Evolutionary conservation across 2,797 vertebrate genomes (phyloP).

Genomic region (Huso huso): DNA sequence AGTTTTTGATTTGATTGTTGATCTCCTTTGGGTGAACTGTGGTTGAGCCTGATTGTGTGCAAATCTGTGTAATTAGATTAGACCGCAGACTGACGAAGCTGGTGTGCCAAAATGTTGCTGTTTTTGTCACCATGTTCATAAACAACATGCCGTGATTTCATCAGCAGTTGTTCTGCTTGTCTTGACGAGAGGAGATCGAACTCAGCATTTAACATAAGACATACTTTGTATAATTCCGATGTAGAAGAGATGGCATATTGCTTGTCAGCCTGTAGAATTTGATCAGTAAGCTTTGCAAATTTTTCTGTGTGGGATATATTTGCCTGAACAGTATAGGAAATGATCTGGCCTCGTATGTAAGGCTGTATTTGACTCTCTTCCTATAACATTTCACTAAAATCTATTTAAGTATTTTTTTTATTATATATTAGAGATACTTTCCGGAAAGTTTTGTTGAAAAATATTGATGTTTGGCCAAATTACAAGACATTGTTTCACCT

Average conservation of each 20-base stretch:
- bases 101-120: background rate
- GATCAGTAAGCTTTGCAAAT: background rate
- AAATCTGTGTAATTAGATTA: background rate
- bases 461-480: too few relatives aligned
- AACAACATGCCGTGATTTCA: background rate
- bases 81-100: background rate
- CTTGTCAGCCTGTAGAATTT: background rate
- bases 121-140: background rate
- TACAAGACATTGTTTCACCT: too few relatives aligned
- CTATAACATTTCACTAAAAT: too few relatives aligned
- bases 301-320: background rate
- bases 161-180: background rate
- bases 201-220: too few relatives aligned
- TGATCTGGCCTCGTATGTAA: background rate
- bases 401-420: too few relatives aligned
- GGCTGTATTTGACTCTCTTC: background rate
- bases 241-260: background rate
- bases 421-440: too few relatives aligned
- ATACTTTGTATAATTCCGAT: too few relatives aligned
- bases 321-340: background rate
- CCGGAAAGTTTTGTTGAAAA: too few relatives aligned
- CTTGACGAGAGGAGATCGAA: too few relatives aligned
- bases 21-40: too few relatives aligned
- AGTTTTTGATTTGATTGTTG: too few relatives aligned
- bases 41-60: too few relatives aligned